Evolutionary conservation across 2,797 vertebrate species (phyloP).

Genomic region (Remorina albescens): DNA sequence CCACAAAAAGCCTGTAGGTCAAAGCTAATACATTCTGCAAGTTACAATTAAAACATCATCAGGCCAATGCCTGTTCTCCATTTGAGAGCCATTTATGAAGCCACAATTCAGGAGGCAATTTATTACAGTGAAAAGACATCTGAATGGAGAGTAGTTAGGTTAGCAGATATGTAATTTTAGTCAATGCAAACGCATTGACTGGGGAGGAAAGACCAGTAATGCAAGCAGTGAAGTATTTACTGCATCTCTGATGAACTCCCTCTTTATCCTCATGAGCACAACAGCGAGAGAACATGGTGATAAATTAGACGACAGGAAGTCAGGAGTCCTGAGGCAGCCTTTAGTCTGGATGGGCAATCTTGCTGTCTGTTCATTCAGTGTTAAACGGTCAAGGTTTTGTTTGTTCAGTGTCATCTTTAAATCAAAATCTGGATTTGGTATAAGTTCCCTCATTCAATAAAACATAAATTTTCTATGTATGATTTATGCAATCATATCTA

Average conservation of each 20-base stretch:
- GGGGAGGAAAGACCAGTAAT: constrained; percentile 70
- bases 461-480: no score
- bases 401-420: neutral
- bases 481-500: no score
- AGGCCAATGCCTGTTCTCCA: constrained; percentile 78
- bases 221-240: constrained; percentile 59
- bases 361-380: neutral
- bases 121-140: constrained; percentile 81
- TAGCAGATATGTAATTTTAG: constrained; percentile 83
- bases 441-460: no score
- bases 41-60: constrained; percentile 88
- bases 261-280: constrained; percentile 41
- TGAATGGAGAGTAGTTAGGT: constrained; percentile 75
- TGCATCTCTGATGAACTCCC: constrained; percentile 26
- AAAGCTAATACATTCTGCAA: constrained; percentile 83
- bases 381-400: neutral
- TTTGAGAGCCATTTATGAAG: constrained; percentile 83
- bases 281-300: constrained; percentile 26
- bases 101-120: constrained; percentile 81
- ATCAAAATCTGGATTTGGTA: neutral
- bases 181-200: constrained; percentile 71
- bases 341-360: neutral
- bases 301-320: constrained; percentile 10
- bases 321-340: neutral
- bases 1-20: constrained; percentile 84